These are phyloP conservation scores for Drosophila lowei DNA, from an alignment of 1,140 invertebrate species.

Conservation along the genomic window DNA sequence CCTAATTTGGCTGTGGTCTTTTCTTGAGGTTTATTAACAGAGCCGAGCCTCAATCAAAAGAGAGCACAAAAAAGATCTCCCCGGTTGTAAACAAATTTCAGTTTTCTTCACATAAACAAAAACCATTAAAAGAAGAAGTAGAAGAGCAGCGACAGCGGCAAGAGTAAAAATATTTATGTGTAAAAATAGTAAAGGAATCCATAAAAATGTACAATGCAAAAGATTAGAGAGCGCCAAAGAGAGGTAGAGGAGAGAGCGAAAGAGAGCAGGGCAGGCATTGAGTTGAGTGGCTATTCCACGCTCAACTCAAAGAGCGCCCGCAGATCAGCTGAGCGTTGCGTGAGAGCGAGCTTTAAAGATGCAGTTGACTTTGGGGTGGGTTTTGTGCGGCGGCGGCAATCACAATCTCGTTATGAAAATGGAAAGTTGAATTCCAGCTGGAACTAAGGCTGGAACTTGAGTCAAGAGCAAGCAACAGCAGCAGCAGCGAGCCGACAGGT, in stretches of 20 bases:
- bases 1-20: constrained; percentile 69
- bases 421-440: constrained; percentile 46
- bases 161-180: constrained; percentile 47
- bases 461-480: neutral
- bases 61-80: constrained; percentile 25
- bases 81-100: constrained; percentile 53
- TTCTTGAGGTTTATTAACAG: constrained; percentile 49
- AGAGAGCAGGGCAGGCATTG: constrained; percentile 15
- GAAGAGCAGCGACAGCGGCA: constrained; percentile 18
- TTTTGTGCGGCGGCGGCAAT: constrained; percentile 28
- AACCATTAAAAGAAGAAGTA: constrained; percentile 12
- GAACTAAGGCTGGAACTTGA: neutral
- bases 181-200: constrained; percentile 76
- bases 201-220: constrained; percentile 72
- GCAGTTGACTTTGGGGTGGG: constrained; percentile 31
- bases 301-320: constrained; percentile 26
- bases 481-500: neutral
- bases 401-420: constrained; percentile 51
- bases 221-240: constrained; percentile 41
- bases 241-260: neutral
- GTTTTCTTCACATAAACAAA: constrained; percentile 44
- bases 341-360: constrained; percentile 14
- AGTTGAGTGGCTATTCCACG: constrained; percentile 11
- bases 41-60: constrained; percentile 20
- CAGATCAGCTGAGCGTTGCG: constrained; percentile 44